Evolutionary conservation across 2,888 invertebrate genomes (phyloP).

Genomic region (Diachrysia chrysitis): DNA sequence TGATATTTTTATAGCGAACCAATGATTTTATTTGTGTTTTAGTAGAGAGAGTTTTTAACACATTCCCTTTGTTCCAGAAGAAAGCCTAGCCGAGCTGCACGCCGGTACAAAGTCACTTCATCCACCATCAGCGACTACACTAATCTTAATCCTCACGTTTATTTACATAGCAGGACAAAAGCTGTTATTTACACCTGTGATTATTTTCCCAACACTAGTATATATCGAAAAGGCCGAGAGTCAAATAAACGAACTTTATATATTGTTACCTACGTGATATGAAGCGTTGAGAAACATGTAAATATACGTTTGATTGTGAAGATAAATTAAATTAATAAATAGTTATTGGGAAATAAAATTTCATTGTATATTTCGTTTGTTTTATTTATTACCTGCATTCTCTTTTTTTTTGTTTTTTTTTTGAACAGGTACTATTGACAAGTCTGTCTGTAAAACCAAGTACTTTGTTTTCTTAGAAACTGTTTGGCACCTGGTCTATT

Average conservation of each 20-base stretch:
- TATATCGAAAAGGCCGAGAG: conserved; percentile 66
- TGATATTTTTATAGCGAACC: no score
- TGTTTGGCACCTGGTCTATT: no score
- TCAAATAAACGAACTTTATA: conserved; percentile 65
- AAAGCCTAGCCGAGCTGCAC: conserved; percentile 87
- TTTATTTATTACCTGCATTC: conserved; percentile 57
- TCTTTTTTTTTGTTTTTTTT: neutral
- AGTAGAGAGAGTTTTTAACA: no score
- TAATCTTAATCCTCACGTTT: conserved; percentile 67
- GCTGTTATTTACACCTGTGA: conserved; percentile 66
- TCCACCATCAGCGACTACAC: conserved; percentile 66
- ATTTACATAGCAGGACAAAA: conserved; percentile 65
- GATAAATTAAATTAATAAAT: conserved; percentile 74
- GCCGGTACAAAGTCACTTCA: conserved; percentile 72
- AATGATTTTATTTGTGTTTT: no score
- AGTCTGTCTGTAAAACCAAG: no score
- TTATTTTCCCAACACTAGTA: conserved; percentile 68
- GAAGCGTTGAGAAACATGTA: conserved; percentile 67
- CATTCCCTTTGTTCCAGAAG: conserved; percentile 83
- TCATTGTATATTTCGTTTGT: conserved; percentile 73
- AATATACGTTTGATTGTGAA: conserved; percentile 61
- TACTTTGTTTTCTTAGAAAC: no score
- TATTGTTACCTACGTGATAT: conserved; percentile 83
- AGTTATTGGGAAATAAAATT: conserved; percentile 85
- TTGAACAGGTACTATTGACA: no score